Evolutionary conservation across 2,888 invertebrate genomes (phyloP).

Genomic region (Aporophyla nigra): DNA sequence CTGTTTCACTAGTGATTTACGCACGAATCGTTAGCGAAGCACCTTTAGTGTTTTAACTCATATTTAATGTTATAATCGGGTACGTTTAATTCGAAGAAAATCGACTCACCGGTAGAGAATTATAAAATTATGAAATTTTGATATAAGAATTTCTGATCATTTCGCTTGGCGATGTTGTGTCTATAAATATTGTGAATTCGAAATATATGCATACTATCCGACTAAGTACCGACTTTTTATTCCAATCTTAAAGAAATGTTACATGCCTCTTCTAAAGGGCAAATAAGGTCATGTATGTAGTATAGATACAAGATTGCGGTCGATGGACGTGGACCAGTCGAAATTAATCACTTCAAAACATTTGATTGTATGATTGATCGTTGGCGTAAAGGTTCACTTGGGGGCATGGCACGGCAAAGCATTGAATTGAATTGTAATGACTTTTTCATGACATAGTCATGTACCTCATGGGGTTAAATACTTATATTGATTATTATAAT

Average conservation of each 20-base stretch:
- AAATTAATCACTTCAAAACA: not conserved
- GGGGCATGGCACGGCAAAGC: not conserved
- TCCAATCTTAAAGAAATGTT: not conserved
- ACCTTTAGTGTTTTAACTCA: conserved; percentile 71
- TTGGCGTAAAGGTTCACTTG: not conserved
- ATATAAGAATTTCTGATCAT: conserved; percentile 67
- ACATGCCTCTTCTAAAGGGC: not conserved
- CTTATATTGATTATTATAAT: no score
- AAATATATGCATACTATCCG: conserved; percentile 76
- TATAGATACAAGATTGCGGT: not conserved
- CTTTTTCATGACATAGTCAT: no score
- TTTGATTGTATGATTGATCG: not conserved
- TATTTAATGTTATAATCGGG: conserved; percentile 70
- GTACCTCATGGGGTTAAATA: no score
- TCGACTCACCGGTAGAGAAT: conserved; percentile 70
- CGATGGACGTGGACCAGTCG: not conserved
- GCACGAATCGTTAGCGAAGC: conserved; percentile 77
- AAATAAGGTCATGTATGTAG: not conserved
- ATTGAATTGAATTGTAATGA: no score
- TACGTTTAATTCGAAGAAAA: conserved; percentile 70
- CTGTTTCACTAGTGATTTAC: conserved; percentile 52
- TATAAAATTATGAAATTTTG: conserved; percentile 66
- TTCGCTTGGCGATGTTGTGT: conserved; percentile 76
- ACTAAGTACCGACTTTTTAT: conserved; percentile 41
- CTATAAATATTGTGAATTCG: conserved; percentile 73